These are phyloP conservation scores for Caenorhabditis elegans DNA, from an alignment of 1,140 invertebrate species.

Conservation along the genomic window WBcel235 BX284604.4:8735501-8736000, in stretches of 20 bases:
- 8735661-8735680: too few species aligned
- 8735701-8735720: too few species aligned
- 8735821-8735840: neutral
- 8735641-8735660: too few species aligned
- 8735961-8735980: neutral
- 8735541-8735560: neutral
- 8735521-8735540: neutral
- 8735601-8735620: too few species aligned
- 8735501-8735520: neutral
- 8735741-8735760: too few species aligned
- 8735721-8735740: too few species aligned
- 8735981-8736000: slow-evolving; percentile 36
- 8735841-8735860: slow-evolving; percentile 22
- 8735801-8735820: slow-evolving; percentile 39
- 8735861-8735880: slow-evolving; percentile 28
- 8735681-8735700: too few species aligned
- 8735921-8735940: slow-evolving; percentile 43
- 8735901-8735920: slow-evolving; percentile 28
- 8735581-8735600: neutral
- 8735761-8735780: too few species aligned
- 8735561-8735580: neutral
- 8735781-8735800: too few species aligned
- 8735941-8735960: neutral
- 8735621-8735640: too few species aligned
- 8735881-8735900: neutral